Evolutionary conservation across 2,888 invertebrate genomes (phyloP).

Genomic region (Brachyptera risi): DNA sequence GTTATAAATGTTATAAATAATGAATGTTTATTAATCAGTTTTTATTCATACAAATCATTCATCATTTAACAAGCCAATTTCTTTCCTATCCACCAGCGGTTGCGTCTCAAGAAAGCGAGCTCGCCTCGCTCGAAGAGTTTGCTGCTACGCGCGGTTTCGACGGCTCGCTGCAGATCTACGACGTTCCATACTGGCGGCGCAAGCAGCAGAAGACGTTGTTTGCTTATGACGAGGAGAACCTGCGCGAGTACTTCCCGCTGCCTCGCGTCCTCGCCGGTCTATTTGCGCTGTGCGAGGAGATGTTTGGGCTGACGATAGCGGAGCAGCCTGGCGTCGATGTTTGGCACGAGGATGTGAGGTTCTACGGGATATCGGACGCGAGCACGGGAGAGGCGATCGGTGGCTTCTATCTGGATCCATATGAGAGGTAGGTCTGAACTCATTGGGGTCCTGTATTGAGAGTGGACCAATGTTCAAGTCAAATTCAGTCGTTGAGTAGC

Average conservation of each 20-base stretch:
- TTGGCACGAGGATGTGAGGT: constrained; percentile 85
- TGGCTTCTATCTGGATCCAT: constrained; percentile 85
- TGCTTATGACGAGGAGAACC: constrained; percentile 63
- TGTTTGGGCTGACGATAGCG: constrained; percentile 74
- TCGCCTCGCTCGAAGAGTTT: constrained; percentile 66
- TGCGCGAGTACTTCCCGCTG: constrained; percentile 79
- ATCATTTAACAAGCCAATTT: constrained; percentile 1
- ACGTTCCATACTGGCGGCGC: constrained; percentile 82
- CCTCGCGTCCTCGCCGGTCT: constrained; percentile 74
- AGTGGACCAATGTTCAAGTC: no score
- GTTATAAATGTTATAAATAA: neutral
- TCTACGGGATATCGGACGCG: constrained; percentile 73
- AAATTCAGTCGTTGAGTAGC: no score
- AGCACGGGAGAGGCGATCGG: constrained; percentile 61
- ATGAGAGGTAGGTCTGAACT: constrained; percentile 45
- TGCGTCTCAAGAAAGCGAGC: constrained; percentile 71
- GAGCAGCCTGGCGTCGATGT: constrained; percentile 61
- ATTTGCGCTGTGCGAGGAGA: constrained; percentile 66
- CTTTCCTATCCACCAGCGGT: constrained; percentile 50
- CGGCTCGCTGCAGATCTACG: constrained; percentile 68
- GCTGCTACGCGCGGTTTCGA: constrained; percentile 65
- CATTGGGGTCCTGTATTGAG: no score
- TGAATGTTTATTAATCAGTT: neutral
- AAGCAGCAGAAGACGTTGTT: constrained; percentile 61
- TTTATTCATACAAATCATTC: neutral